Evolutionary conservation across 2,888 invertebrate genomes (phyloP).

Genomic region (Cheilosia pagana): DNA sequence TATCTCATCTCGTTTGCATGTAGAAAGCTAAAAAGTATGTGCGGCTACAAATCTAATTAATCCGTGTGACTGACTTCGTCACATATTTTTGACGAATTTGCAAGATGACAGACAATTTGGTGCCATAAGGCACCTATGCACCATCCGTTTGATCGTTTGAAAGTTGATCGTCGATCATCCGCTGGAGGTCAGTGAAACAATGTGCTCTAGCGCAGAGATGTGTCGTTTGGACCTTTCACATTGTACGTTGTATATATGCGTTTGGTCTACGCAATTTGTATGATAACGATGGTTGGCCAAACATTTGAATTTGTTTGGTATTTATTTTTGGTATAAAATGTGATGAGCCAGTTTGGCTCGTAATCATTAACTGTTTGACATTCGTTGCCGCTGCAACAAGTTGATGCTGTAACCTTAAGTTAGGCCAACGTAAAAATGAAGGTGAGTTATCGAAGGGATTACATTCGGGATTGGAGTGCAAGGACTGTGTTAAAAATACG

Average conservation of each 20-base stretch:
- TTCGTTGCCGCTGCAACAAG: conserved; percentile 42
- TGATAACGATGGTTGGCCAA: conserved; percentile 46
- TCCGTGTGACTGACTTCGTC: conserved; percentile 7
- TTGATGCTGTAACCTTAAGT: conserved; percentile 77
- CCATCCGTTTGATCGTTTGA: conserved; percentile 13
- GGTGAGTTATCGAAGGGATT: conserved; percentile 77
- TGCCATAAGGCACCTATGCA: conserved; percentile 15
- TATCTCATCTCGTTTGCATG: neutral
- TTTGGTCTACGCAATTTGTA: conserved; percentile 35
- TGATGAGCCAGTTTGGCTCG: conserved; percentile 78
- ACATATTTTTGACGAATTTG: conserved; percentile 8
- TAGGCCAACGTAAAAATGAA: conserved; percentile 81
- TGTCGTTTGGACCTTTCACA: conserved; percentile 59
- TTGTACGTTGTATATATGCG: neutral
- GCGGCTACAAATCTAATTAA: conserved; percentile 3
- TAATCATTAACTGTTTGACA: conserved; percentile 81
- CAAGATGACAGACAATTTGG: conserved; percentile 42
- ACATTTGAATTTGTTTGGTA: conserved; percentile 4
- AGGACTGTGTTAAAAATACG: conserved; percentile 1
- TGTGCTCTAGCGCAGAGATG: conserved; percentile 29
- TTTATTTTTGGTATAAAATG: conserved; percentile 80
- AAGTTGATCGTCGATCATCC: conserved; percentile 30
- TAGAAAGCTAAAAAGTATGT: conserved; percentile 37
- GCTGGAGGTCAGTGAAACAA: conserved; percentile 60
- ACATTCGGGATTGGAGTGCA: neutral